phyloP scores from a whole-genome alignment of 2,797 vertebrate genomes.

The Phalanger gymnotis region DNA sequence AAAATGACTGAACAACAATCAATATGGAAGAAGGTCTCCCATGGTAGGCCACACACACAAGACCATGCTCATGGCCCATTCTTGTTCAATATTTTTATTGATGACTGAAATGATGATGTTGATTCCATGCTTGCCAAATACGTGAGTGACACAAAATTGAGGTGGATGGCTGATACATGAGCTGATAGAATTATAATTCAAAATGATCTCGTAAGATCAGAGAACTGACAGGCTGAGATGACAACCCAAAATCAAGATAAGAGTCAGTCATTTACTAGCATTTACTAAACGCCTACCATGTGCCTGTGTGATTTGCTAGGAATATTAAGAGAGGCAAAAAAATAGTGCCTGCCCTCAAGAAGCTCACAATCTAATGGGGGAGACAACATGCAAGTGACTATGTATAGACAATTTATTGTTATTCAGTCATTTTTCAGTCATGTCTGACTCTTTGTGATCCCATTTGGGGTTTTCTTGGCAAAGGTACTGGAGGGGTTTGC shows the following conservation, averaged over 20 bases:
- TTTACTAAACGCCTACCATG: background rate
- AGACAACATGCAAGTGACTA: background rate
- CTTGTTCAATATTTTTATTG: background rate
- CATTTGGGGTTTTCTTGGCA: too few relatives aligned
- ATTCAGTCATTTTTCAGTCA: background rate
- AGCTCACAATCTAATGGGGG: background rate
- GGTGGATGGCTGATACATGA: background rate
- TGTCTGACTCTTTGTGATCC: background rate
- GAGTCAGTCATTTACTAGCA: background rate
- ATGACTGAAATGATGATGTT: background rate
- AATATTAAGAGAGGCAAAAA: background rate
- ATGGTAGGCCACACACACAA: background rate
- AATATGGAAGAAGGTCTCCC: background rate
- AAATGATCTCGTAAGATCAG: too few relatives aligned
- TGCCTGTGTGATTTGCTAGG: background rate
- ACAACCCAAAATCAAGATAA: background rate
- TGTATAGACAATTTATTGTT: background rate
- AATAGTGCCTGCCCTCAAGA: background rate
- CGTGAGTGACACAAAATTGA: background rate
- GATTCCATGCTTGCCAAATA: background rate
- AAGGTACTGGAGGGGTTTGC: too few relatives aligned
- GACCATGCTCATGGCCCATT: background rate
- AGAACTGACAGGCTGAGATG: too few relatives aligned
- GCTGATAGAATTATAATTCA: too few relatives aligned
- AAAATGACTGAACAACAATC: background rate